Base-by-base conservation (phyloP, 2,113 vertebrate genomes). In the Ophthalmolycus amberensis region DNA sequence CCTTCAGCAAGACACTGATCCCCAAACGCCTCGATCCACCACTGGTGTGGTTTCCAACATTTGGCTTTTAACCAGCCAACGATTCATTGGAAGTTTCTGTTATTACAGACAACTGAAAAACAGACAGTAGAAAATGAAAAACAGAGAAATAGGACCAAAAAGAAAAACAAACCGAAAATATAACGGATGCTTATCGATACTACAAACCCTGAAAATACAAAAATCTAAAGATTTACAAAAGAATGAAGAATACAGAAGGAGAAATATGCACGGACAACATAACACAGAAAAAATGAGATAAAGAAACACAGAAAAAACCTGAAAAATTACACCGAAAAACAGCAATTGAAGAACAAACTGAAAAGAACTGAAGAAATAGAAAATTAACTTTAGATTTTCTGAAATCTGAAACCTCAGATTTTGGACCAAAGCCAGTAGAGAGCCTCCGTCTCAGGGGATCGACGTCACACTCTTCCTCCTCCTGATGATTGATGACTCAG, bases 401-500 rank as follows among this genome's bases (percentile, higher is more conserved):
- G 25, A 25, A 25, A 25, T 25, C 25, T 25, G 25, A n/a, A 37
- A 22, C 9, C 20, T n/a, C 60, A 3, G 4, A 32, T 22, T 40
- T 15, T 14, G 37, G 15, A 46, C 20, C 16, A 11, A 20, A 48
- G 10, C 29, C 42, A 48, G 1, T 11, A 6, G 15, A 68, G 65
- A 48, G 15, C 6, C 16, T 16, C 3, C 1, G 34, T 40, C 52
- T 79, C 18, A 0, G 10, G 56, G 56, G 32, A 42, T 5, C 22
- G 56, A n/a, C n/a, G 22, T 1, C 27, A 60, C 8, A 7, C 63
- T 58, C 20, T 22, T 8, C 3, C 46, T 60, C 65, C 40, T 48
- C 46, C 46, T 48, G 32, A 70, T 88, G 85, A 91, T 86, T 59
- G 88, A 89, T 76, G 85, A 70, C 82, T 50, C 79, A 54, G 22